These are phyloP conservation scores for Chaetura pelagica DNA, from an alignment of 2,113 vertebrate species.

Conservation along the genomic window DNA sequence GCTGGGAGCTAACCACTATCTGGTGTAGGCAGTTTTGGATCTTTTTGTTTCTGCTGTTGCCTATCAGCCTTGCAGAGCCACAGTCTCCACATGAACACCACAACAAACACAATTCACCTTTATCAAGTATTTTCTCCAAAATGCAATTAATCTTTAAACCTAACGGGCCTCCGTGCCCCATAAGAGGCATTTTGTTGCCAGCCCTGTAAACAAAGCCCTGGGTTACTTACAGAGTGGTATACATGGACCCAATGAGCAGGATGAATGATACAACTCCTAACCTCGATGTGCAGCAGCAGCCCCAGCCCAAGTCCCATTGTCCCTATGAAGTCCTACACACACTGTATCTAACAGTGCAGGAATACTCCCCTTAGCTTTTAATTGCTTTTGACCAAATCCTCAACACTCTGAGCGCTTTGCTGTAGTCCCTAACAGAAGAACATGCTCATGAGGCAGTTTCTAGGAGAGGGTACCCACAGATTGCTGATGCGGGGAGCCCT, in stretches of 20 bases:
- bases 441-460: accelerated
- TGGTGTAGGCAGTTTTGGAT: not conserved
- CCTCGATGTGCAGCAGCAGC: not conserved
- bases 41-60: not conserved
- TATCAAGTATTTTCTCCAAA: not conserved
- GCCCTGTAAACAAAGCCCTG: not conserved
- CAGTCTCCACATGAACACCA: too few relatives aligned
- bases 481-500: accelerated
- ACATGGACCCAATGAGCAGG: accelerated
- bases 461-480: not conserved
- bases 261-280: not conserved
- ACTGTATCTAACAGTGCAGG: too few relatives aligned
- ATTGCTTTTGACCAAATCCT: not conserved
- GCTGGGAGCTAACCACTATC: not conserved
- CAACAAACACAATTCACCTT: not conserved
- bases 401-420: not conserved
- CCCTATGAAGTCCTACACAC: not conserved
- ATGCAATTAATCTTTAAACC: not conserved
- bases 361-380: not conserved
- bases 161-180: accelerated
- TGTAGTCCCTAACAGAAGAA: not conserved
- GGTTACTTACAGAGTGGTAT: not conserved
- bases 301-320: not conserved
- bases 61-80: not conserved
- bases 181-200: not conserved